These are phyloP conservation scores for Mycetomoellerius zeteki DNA, from an alignment of 1,140 invertebrate species.

Conservation along the genomic window DNA sequence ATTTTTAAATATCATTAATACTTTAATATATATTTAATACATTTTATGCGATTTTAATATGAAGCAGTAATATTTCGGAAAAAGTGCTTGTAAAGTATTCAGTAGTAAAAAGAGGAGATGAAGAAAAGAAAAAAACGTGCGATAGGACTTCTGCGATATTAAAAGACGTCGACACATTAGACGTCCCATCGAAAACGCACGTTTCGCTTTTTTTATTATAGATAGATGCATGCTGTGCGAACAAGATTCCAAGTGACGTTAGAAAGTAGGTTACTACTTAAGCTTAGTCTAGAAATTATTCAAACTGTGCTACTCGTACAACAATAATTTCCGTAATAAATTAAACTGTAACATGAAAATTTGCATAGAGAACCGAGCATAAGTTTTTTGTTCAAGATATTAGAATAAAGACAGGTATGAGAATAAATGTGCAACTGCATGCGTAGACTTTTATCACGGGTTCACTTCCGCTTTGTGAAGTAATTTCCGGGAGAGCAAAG, in stretches of 20 bases:
- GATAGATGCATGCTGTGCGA: conserved; percentile 77
- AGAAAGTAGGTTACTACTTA: conserved; percentile 74
- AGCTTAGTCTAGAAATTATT: conserved; percentile 65
- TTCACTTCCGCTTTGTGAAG: conserved; percentile 72
- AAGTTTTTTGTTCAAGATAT: conserved; percentile 60
- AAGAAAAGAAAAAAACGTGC: not conserved
- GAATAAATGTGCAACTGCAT: conserved; percentile 71
- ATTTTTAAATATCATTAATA: no score
- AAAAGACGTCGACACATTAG: conserved; percentile 20
- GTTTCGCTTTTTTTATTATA: conserved; percentile 54
- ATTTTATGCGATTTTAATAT: not conserved
- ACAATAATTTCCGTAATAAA: conserved; percentile 35
- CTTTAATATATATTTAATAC: conserved; percentile 17
- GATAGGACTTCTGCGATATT: not conserved
- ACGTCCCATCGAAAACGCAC: conserved; percentile 37
- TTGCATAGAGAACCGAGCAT: conserved; percentile 43
- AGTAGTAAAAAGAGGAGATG: not conserved
- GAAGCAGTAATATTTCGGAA: not conserved
- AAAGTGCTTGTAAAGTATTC: not conserved
- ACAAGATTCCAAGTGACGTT: conserved; percentile 73
- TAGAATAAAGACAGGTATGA: conserved; percentile 66
- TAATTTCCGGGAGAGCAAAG: conserved; percentile 2
- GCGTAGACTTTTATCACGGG: conserved; percentile 69
- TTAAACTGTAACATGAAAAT: conserved; percentile 37
- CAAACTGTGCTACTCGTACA: no score